Evolutionary conservation across 2,797 vertebrate species (phyloP).

Genomic region (Holocentrus rufus): DNA sequence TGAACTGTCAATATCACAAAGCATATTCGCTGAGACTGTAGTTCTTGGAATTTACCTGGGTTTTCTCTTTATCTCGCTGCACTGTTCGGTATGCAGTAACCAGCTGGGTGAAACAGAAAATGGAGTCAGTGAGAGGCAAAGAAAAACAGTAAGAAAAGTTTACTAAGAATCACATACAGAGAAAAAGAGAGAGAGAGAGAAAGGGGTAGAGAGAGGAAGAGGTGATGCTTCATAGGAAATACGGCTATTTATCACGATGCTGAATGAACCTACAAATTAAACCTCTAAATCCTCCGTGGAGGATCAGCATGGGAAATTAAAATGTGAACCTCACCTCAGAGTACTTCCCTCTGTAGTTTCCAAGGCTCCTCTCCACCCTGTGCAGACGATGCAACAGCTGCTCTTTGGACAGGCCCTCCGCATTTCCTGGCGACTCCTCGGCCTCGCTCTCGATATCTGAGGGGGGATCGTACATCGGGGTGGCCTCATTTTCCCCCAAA

Average conservation of each 20-base stretch:
- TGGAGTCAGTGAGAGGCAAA: not conserved
- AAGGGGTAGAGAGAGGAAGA: not conserved
- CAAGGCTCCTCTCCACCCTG: slow-evolving; percentile 88
- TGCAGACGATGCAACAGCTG: slow-evolving; percentile 88
- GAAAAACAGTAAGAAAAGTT: slow-evolving; percentile 1
- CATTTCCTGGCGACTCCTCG: slow-evolving; percentile 84
- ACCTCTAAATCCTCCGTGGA: not conserved
- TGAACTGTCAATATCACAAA: not conserved
- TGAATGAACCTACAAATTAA: not conserved
- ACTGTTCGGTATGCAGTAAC: slow-evolving; percentile 89
- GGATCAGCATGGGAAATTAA: not conserved
- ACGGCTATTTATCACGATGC: not conserved
- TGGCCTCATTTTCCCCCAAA: slow-evolving; percentile 79
- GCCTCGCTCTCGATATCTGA: slow-evolving; percentile 95
- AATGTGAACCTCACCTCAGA: slow-evolving; percentile 85
- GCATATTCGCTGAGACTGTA: not conserved
- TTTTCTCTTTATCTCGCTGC: slow-evolving; percentile 95
- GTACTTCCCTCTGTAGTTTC: slow-evolving; percentile 91
- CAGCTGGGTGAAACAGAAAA: slow-evolving; percentile 80
- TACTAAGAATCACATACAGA: not conserved
- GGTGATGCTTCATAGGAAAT: not conserved
- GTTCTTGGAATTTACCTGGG: slow-evolving; percentile 85
- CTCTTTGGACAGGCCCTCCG: slow-evolving; percentile 87
- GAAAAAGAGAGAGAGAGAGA: not conserved
- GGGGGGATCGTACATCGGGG: slow-evolving; percentile 85